Conservation (phyloP, 2,888 invertebrate species). For the Drosophila ochracea region DNA sequence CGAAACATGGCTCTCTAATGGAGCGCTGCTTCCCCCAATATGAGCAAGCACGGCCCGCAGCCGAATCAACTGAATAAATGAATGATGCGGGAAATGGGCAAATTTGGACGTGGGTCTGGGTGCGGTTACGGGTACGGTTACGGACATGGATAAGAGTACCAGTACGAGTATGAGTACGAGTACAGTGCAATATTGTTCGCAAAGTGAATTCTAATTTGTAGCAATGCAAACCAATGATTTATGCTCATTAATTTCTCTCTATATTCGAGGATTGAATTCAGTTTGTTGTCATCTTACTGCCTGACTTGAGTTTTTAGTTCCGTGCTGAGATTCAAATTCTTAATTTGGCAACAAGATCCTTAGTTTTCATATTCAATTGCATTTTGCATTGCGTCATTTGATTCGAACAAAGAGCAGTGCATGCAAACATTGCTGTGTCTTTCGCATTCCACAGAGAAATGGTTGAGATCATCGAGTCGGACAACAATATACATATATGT, state of each 20-base stretch:
- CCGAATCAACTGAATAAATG: slow-evolving; percentile 8
- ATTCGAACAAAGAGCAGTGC: neutral
- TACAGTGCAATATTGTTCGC: neutral
- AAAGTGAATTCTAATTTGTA: neutral
- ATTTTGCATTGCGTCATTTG: neutral
- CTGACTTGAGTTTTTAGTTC: neutral
- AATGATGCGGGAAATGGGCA: slow-evolving; percentile 8
- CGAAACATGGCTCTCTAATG: slow-evolving; percentile 35
- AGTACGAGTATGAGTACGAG: neutral
- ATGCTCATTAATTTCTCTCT: neutral
- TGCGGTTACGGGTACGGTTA: neutral
- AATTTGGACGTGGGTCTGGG: neutral
- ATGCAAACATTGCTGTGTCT: neutral
- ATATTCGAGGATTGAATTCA: neutral
- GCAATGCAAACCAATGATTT: neutral
- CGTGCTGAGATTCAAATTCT: neutral
- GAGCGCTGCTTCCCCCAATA: slow-evolving; percentile 7
- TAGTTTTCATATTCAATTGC: neutral
- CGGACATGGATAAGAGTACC: neutral
- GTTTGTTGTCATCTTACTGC: neutral
- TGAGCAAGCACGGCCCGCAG: slow-evolving; percentile 16
- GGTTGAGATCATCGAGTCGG: neutral
- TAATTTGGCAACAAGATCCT: neutral
- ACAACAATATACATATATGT: neutral
- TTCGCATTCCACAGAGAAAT: neutral